Evolutionary conservation across 2,797 vertebrate genomes (phyloP).

Genomic region (Brotula barbata): DNA sequence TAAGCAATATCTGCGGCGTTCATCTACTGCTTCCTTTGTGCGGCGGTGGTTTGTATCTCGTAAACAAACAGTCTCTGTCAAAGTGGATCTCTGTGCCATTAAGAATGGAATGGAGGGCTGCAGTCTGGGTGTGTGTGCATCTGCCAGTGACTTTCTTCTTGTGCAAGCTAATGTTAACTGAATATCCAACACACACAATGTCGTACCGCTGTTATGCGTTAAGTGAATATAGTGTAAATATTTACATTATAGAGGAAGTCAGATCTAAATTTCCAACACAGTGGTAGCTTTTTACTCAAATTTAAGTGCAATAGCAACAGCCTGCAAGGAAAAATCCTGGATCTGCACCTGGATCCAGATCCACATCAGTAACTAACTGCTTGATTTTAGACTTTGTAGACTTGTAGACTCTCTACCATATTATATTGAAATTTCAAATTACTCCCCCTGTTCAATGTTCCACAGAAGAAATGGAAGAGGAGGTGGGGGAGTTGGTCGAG

Average conservation of each 20-base stretch:
- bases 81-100: conserved; percentile 17
- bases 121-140: not conserved
- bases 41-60: conserved; percentile 21
- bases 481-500: conserved; percentile 73
- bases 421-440: no score
- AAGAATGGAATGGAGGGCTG: conserved; percentile 30
- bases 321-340: no score
- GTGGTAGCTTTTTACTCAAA: not conserved
- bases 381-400: no score
- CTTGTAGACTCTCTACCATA: no score
- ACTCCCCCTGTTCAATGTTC: conserved; percentile 1
- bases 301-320: not conserved
- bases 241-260: not conserved
- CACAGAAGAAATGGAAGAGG: conserved; percentile 87
- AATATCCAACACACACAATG: not conserved
- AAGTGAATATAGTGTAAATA: conserved; percentile 5
- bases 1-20: conserved; percentile 20
- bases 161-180: conserved; percentile 26
- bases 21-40: conserved; percentile 15
- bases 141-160: conserved; percentile 20
- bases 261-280: conserved; percentile 1
- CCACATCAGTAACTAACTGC: no score
- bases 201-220: conserved; percentile 2
- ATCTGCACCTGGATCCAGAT: no score
- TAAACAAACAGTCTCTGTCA: conserved; percentile 7